These are phyloP conservation scores for Eudiplozoon nipponicum DNA, from an alignment of 2,888 invertebrate genomes.

Conservation along the genomic window DNA sequence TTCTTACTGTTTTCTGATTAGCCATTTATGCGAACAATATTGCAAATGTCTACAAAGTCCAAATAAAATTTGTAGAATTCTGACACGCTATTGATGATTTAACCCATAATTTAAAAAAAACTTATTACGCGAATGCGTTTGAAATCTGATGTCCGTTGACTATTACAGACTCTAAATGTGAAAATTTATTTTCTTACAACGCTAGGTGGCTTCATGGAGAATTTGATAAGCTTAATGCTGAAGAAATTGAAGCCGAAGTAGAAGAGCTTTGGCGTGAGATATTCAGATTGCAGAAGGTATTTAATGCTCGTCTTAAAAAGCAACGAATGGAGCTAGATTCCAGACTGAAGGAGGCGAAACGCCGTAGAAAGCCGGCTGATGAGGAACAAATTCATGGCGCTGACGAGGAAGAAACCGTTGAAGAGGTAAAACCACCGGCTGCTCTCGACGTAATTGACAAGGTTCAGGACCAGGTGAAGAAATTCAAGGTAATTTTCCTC, in stretches of 20 bases:
- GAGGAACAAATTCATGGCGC: constrained; percentile 33
- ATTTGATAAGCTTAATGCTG: constrained; percentile 49
- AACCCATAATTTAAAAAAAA: too few relatives aligned
- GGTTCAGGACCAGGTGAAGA: constrained; percentile 29
- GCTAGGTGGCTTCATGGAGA: constrained; percentile 69
- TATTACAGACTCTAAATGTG: too few relatives aligned
- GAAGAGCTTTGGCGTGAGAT: constrained; percentile 45
- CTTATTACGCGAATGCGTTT: too few relatives aligned
- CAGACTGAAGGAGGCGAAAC: constrained; percentile 29
- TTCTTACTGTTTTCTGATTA: too few relatives aligned
- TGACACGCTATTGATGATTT: too few relatives aligned
- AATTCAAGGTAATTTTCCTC: constrained; percentile 36
- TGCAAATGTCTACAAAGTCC: too few relatives aligned
- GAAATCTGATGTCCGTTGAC: too few relatives aligned
- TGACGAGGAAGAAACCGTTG: constrained; percentile 18
- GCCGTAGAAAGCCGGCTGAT: constrained; percentile 43
- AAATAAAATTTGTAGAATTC: too few relatives aligned
- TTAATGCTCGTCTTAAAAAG: constrained; percentile 24
- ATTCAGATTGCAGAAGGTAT: constrained; percentile 41
- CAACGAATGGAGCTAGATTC: constrained; percentile 18
- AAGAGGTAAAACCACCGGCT: constrained; percentile 23
- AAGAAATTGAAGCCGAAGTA: constrained; percentile 43
- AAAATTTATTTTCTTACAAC: too few relatives aligned
- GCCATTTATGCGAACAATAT: too few relatives aligned
- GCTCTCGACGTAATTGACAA: constrained; percentile 31